Conservation (phyloP, 1,140 invertebrate genomes). For the Laupala kohalensis region DNA sequence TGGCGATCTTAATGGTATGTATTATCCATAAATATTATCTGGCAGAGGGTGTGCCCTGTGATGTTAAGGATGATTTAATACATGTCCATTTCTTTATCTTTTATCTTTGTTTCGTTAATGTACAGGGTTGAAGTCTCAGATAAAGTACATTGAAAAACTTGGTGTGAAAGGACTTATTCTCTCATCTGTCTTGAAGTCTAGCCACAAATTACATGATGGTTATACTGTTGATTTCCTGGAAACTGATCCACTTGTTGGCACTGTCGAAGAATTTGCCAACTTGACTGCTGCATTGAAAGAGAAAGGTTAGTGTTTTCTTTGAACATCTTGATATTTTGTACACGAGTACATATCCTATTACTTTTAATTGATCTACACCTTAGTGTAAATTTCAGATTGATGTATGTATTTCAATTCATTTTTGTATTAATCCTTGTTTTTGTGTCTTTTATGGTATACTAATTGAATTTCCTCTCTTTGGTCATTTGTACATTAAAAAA, state of each 20-base stretch:
- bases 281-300: conserved; percentile 20
- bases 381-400: too few relatives aligned
- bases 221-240: conserved; percentile 33
- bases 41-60: not conserved
- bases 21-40: not conserved
- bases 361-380: too few relatives aligned
- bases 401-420: too few relatives aligned
- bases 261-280: conserved; percentile 30
- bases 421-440: too few relatives aligned
- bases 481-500: too few relatives aligned
- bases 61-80: not conserved
- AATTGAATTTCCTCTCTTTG: too few relatives aligned
- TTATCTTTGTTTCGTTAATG: conserved; percentile 16
- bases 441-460: too few relatives aligned
- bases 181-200: conserved; percentile 33
- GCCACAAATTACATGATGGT: conserved; percentile 20
- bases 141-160: conserved; percentile 34
- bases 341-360: too few relatives aligned
- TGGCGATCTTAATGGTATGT: conserved; percentile 35
- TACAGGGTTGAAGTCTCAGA: conserved; percentile 26
- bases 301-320: too few relatives aligned
- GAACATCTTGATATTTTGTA: too few relatives aligned
- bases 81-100: conserved; percentile 5
- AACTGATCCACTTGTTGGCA: conserved; percentile 33
- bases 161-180: conserved; percentile 39